Conservation (phyloP, 2,888 invertebrate genomes). For the Chymomyza caudatula region DNA sequence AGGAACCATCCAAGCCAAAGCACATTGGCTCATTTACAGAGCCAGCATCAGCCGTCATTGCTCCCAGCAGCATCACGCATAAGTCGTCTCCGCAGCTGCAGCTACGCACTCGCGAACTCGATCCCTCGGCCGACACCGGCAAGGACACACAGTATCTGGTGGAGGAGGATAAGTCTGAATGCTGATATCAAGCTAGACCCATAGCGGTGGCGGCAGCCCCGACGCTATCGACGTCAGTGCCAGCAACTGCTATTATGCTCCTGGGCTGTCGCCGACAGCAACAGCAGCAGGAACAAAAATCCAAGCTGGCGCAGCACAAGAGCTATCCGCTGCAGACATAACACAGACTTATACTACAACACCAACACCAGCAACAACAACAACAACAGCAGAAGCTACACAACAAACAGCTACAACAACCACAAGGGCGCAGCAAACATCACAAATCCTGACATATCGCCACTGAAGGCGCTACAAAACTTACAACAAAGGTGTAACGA, state of each 20-base stretch:
- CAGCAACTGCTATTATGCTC: background rate
- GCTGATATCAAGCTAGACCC: slow-evolving; percentile 77
- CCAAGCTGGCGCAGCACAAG: slow-evolving; percentile 20
- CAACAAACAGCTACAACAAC: slow-evolving; percentile 23
- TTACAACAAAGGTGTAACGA: slow-evolving; percentile 55
- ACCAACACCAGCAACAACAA: slow-evolving; percentile 17
- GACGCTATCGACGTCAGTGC: slow-evolving; percentile 4
- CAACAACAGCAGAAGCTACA: slow-evolving; percentile 22
- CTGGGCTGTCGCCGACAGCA: slow-evolving; percentile 38
- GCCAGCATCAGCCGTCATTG: slow-evolving; percentile 86
- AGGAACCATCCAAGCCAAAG: slow-evolving; percentile 84
- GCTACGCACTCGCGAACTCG: slow-evolving; percentile 87
- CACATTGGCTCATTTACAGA: slow-evolving; percentile 80
- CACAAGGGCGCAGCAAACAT: slow-evolving; percentile 40
- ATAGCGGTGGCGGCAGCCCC: slow-evolving; percentile 36
- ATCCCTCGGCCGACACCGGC: slow-evolving; percentile 91
- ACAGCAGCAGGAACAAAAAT: slow-evolving; percentile 28
- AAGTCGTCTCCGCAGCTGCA: slow-evolving; percentile 86
- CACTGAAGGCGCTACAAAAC: slow-evolving; percentile 32
- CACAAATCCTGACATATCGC: slow-evolving; percentile 54
- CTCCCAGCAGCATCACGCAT: slow-evolving; percentile 90
- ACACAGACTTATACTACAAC: slow-evolving; percentile 45
- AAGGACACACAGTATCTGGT: slow-evolving; percentile 95
- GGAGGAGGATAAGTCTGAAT: slow-evolving; percentile 88
- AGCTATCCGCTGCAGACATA: slow-evolving; percentile 61